phyloP scores from a whole-genome alignment of 2,113 vertebrate genomes.

The Hoplias malabaricus region DNA sequence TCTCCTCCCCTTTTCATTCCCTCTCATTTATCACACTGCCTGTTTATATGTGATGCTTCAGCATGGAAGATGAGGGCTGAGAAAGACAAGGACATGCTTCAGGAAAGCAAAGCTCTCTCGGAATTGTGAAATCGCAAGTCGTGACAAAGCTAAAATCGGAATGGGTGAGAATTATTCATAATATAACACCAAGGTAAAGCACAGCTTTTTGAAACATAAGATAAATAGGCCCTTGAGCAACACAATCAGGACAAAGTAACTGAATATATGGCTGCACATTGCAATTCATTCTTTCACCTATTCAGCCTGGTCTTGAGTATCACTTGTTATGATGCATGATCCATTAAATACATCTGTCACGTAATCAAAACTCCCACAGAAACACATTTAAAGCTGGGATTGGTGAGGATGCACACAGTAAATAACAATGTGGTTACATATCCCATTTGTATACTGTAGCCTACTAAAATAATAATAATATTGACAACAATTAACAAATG shows the following conservation, averaged over 20 bases:
- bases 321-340: no score
- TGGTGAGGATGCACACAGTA: no score
- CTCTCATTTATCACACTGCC: conserved; percentile 26
- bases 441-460: no score
- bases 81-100: neutral
- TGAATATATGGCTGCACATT: no score
- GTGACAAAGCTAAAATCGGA: neutral
- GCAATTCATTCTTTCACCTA: no score
- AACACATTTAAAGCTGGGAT: no score
- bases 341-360: no score
- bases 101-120: neutral
- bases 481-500: no score
- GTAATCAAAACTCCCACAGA: no score
- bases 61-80: neutral
- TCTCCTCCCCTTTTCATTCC: neutral
- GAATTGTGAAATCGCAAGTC: neutral
- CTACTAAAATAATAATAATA: no score
- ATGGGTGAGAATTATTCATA: neutral
- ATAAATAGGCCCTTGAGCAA: neutral
- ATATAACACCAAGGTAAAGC: neutral
- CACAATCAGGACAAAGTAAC: neutral
- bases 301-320: no score
- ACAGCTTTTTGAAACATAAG: neutral
- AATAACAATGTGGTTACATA: no score
- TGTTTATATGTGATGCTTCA: conserved; percentile 15